phyloP scores from a whole-genome alignment of 1,140 invertebrate genomes.

The Melanaphis sacchari region DNA sequence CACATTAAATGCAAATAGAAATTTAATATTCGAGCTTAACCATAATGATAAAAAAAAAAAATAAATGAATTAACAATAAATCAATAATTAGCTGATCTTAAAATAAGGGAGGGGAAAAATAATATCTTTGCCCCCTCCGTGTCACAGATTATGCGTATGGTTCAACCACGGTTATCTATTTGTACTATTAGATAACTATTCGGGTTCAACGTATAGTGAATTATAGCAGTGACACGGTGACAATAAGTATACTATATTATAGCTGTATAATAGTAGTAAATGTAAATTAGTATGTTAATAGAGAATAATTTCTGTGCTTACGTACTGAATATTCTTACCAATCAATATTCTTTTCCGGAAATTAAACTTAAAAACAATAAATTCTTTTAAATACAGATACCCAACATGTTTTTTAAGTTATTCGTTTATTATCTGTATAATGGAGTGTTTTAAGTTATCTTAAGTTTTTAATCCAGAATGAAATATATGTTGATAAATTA shows the following conservation, averaged over 20 bases:
- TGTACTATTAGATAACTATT: not conserved
- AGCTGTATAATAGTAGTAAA: not conserved
- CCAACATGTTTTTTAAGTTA: not conserved
- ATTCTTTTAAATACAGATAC: not conserved
- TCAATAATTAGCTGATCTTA: not conserved
- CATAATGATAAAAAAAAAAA: too few relatives aligned
- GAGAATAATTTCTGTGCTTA: not conserved
- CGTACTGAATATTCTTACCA: not conserved
- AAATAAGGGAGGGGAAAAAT: not conserved
- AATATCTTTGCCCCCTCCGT: not conserved
- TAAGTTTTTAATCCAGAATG: too few relatives aligned
- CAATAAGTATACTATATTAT: not conserved
- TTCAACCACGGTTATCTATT: not conserved
- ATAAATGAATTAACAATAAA: not conserved
- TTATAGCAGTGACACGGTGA: not conserved
- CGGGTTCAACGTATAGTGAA: not conserved
- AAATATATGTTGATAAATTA: too few relatives aligned
- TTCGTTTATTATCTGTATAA: too few relatives aligned
- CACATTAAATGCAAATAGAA: not conserved
- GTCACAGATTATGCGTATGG: not conserved
- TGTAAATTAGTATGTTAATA: not conserved
- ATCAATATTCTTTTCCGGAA: not conserved
- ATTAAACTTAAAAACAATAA: not conserved
- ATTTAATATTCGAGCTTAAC: not conserved
- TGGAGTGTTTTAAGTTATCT: too few relatives aligned